phyloP scores from a whole-genome alignment of 1,140 invertebrate genomes.

The Manduca sexta region DNA sequence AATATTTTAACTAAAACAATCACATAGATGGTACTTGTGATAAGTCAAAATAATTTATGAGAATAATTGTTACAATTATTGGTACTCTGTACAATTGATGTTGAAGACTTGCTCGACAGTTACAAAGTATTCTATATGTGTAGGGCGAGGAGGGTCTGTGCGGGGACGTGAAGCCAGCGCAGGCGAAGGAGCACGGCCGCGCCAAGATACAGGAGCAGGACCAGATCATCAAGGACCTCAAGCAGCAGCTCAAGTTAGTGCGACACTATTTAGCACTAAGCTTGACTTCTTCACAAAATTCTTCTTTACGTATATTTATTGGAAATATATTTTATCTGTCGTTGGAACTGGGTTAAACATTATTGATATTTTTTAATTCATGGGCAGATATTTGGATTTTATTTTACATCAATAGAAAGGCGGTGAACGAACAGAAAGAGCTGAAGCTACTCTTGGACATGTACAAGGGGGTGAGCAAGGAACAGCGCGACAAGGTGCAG shows the following conservation, averaged over 20 bases:
- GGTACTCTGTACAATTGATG: too few relatives aligned
- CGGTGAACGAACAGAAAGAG: conserved; percentile 92
- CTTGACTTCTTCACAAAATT: neutral
- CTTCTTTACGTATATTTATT: neutral
- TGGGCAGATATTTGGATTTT: too few relatives aligned
- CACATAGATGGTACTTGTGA: too few relatives aligned
- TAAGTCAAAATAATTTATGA: too few relatives aligned
- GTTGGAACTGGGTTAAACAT: too few relatives aligned
- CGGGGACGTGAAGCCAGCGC: conserved; percentile 27
- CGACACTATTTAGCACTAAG: neutral
- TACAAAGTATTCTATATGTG: too few relatives aligned
- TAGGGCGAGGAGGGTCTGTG: conserved; percentile 38
- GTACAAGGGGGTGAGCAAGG: conserved; percentile 97
- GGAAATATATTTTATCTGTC: too few relatives aligned
- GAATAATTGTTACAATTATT: too few relatives aligned
- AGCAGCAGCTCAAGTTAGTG: conserved; percentile 92
- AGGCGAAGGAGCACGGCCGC: conserved; percentile 49
- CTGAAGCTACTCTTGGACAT: conserved; percentile 96
- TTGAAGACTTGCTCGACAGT: neutral
- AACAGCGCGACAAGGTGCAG: conserved; percentile 96
- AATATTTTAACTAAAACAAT: too few relatives aligned
- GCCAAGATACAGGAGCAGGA: conserved; percentile 73
- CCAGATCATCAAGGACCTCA: conserved; percentile 86
- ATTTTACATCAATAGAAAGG: too few relatives aligned
- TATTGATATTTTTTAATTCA: too few relatives aligned